Evolutionary conservation across 2,888 invertebrate genomes (phyloP), one percentile per base, ranked within the genome.

Genomic region (Tanaodytes sp.): DNA sequence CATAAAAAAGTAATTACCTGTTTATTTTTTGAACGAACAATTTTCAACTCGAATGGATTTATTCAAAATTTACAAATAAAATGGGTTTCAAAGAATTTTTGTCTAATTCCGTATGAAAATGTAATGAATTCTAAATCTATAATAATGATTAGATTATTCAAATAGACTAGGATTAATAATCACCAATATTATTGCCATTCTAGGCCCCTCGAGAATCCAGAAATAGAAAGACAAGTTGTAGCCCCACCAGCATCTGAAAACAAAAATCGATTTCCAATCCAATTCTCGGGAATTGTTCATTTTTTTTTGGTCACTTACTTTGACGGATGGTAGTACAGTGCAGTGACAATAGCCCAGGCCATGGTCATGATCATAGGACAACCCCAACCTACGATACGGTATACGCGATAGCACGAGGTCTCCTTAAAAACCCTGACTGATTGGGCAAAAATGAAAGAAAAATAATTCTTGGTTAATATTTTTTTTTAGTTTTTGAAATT

Each of bases 121-220:
- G 23, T 23, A 5, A 23, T 4, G 4, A 8, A 23, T 23, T 23
- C 8, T 8, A 23, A 23, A 23, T 23, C 8, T 23, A 4, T 23
- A 23, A 4, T 23, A 23, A 8, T 4, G 23, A 23, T 4, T 23
- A 23, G 23, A 23, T 23, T 4, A n/a, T n/a, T n/a, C n/a, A n/a
- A n/a, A 8, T 5, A 23, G 8, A 23, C 8, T 5, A 23, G 23
- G 4, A 8, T 5, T 23, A 23, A 23, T 5, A 33, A 36, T 54
- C 86, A 96, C 95, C 86, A 92, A 80, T 74, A 97, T 91, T 16
- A 96, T 90, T 1, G 89, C 88, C 63, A 93, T 87, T 51, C 97
- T 87, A 0, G 96, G 96, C 16, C 93, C 96, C 85, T 97, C 96
- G 19, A 96, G 86, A 73, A 97, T 93, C 96, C 96, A 97, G 82